Base-by-base conservation (phyloP, 2,888 invertebrate species). In the Eristalis intricaria region DNA sequence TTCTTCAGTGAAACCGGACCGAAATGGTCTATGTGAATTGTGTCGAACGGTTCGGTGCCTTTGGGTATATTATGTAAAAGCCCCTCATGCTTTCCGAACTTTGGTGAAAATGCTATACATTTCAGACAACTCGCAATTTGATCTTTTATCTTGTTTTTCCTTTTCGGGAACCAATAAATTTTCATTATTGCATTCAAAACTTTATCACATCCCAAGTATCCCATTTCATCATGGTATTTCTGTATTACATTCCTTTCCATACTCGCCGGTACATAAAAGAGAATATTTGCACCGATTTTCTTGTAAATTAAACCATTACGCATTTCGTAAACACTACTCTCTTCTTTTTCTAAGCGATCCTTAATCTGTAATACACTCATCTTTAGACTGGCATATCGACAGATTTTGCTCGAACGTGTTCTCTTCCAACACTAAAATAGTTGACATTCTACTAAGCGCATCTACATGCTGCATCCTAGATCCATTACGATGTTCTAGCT, bases 171-270 rank as follows among this genome's bases (percentile, higher is more conserved):
- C 75, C 26, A 66, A 19, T 40, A 26, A n/a, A n/a, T n/a, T n/a
- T n/a, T n/a, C n/a, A n/a, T n/a, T n/a, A n/a, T n/a, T n/a, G n/a
- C n/a, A n/a, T n/a, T n/a, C n/a, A n/a, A n/a, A n/a, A n/a, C n/a
- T n/a, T n/a, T n/a, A n/a, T n/a, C n/a, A n/a, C n/a, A n/a, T n/a
- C n/a, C n/a, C n/a, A n/a, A n/a, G n/a, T 84, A 78, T n/a, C 84
- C 84, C 29, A 73, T 50, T 26, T 35, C n/a, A 64, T 84, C 78
- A 69, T 84, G 84, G 79, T 90, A 90, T 7, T 90, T 89, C 0
- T 19, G 4, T 19, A 50, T 50, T 19, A 50, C 19, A 50, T 50
- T 50, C 50, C 19, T 19, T 19, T 50, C 4, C 5, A 50, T 15
- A 19, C 19, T 19, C 50, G n/a, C 3, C 50, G 50, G 50, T 15